These are phyloP conservation scores for Latheticus oryzae DNA, from an alignment of 2,888 invertebrate species.

Conservation along the genomic window DNA sequence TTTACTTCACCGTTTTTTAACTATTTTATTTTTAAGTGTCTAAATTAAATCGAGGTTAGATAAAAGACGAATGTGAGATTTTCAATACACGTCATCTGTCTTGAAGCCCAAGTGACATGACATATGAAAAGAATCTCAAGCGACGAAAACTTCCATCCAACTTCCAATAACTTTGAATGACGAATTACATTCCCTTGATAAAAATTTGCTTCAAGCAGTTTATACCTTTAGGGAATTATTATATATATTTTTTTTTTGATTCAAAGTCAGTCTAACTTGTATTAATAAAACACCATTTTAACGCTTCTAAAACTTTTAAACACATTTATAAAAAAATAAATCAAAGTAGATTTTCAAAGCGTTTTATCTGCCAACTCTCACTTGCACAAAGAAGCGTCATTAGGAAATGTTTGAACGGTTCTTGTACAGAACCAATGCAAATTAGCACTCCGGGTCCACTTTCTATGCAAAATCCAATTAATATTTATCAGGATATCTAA, in stretches of 20 bases:
- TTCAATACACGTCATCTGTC: conserved; percentile 20
- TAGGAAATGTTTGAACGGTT: not conserved
- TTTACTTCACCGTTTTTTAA: no score
- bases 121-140: conserved; percentile 11
- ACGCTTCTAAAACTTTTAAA: no score
- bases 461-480: conserved; percentile 33
- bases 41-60: conserved; percentile 2
- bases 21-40: not conserved
- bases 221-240: conserved; percentile 7
- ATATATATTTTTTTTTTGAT: no score
- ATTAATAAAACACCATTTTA: no score
- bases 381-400: conserved; percentile 2
- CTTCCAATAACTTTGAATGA: conserved; percentile 26
- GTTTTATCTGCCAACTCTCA: no score
- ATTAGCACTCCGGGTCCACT: conserved; percentile 14
- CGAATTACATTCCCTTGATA: conserved; percentile 30
- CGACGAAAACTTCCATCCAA: conserved; percentile 21
- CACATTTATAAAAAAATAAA: no score
- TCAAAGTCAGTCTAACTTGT: no score
- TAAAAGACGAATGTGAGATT: conserved; percentile 9
- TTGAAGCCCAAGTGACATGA: conserved; percentile 16
- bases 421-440: conserved; percentile 4
- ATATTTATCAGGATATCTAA: conserved; percentile 27
- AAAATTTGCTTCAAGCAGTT: conserved; percentile 31
- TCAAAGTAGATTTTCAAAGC: no score